Evolutionary conservation across 64 coral and sea anemone genomes (phyloP).

Genomic region (Pachyseris speciosa): DNA sequence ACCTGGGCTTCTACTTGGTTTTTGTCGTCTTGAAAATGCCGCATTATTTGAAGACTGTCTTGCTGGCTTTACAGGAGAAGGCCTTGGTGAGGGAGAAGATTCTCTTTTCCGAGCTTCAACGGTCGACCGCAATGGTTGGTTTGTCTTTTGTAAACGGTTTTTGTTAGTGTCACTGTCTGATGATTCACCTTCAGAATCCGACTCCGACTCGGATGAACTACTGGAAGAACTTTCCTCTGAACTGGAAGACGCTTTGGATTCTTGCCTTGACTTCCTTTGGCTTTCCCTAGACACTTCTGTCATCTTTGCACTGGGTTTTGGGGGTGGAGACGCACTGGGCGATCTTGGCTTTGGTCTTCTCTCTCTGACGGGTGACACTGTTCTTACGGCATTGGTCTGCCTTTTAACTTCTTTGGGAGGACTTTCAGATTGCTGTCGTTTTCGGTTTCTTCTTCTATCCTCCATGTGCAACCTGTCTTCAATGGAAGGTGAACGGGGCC

Average conservation of each 20-base stretch:
- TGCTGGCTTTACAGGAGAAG: neutral
- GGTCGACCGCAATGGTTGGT: neutral
- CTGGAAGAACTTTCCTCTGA: slow-evolving; percentile 45
- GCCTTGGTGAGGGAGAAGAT: neutral
- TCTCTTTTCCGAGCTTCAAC: neutral
- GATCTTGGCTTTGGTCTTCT: neutral
- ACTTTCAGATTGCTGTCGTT: neutral
- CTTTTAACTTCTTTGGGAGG: neutral
- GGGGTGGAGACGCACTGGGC: neutral
- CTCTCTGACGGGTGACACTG: neutral
- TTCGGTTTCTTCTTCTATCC: neutral
- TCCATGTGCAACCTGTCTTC: neutral
- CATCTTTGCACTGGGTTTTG: neutral
- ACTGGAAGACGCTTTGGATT: neutral
- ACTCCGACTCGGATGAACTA: slow-evolving; percentile 21
- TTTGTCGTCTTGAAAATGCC: neutral
- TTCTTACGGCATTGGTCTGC: neutral
- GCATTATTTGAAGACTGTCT: neutral
- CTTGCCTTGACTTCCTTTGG: neutral
- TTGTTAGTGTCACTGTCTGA: neutral
- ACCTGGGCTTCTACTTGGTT: slow-evolving; percentile 3
- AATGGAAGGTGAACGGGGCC: neutral
- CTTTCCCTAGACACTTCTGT: neutral
- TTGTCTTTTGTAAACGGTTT: neutral
- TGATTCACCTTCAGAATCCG: slow-evolving; percentile 3